Evolutionary conservation across 2,113 vertebrate genomes (phyloP), one percentile per base, ranked within the genome.

Genomic region (Lycaon pictus): DNA sequence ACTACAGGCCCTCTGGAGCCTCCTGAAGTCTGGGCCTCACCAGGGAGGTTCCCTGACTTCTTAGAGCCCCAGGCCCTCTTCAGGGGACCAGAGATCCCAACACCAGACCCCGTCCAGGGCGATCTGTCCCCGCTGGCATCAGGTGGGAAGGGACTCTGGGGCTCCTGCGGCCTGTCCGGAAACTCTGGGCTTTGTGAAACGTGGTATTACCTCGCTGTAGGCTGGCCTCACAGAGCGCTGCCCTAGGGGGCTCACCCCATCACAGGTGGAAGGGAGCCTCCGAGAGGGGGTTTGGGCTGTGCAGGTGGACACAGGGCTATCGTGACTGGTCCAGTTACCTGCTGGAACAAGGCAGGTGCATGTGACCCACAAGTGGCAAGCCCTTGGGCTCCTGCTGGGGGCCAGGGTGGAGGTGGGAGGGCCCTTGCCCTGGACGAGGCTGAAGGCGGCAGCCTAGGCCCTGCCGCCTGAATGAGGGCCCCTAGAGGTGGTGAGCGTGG

Each of bases 401-500:
- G 20, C 15, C 4, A 3, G 43, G 5, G 19, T 22, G 13, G 69
- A 11, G 23, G 25, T 8, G 67, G 19, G 19, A 3, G 43, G 48
- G n/a, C 11, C 55, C n/a, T 85, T 55, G 55, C 12, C 5, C 51
- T 9, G 17, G n/a, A 35, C 29, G 2, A 56, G 72, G n/a, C 65
- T 74, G 17, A 32, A 16, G 35, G 63, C 9, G 7, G 88, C 60
- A 29, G 43, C 55, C 69, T 15, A 25, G 48, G 56, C 27, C 19
- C 48, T 20, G n/a, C 9, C 8, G 35, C 88, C 69, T 15, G 4
- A 62, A 19, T 11, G 22, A 82, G 90, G 53, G 25, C n/a, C 19
- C 6, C 1, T 32, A 17, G 20, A 2, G 11, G 76, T 25, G 32
- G 56, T 1, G 0, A 13, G 12, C 10, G 37, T 27, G 12, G 7